Conservation (phyloP, 2,113 vertebrate species). For the Pogona vitticeps region DNA sequence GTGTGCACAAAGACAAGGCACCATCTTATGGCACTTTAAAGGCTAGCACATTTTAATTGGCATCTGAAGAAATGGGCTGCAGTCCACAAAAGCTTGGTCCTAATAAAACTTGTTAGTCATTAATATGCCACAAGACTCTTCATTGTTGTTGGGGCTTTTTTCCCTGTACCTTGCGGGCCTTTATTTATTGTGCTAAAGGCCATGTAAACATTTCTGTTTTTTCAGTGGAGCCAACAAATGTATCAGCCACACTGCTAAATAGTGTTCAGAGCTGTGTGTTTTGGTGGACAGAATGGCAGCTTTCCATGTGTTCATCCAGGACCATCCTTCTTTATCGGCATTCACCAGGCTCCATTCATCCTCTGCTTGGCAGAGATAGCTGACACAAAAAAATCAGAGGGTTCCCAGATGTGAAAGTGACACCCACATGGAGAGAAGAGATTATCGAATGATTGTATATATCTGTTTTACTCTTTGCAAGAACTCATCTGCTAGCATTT, state of each 20-base stretch:
- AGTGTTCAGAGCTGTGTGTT: constrained; percentile 36
- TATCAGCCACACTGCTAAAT: background rate
- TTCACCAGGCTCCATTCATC: constrained; percentile 35
- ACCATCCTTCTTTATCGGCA: constrained; percentile 56
- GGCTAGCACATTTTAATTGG: no score
- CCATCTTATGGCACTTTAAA: no score
- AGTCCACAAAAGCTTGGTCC: no score
- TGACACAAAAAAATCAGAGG: background rate
- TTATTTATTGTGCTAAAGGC: constrained; percentile 17
- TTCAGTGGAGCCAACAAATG: constrained; percentile 36
- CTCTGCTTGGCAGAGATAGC: constrained; percentile 45
- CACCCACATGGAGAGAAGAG: constrained; percentile 16
- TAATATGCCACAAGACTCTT: no score
- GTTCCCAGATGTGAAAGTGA: background rate
- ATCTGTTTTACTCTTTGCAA: constrained; percentile 20
- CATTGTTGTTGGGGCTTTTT: no score
- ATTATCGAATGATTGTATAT: constrained; percentile 12
- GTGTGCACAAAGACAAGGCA: no score
- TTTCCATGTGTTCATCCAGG: constrained; percentile 34
- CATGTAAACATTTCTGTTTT: constrained; percentile 17
- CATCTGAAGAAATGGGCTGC: no score
- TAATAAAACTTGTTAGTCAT: no score
- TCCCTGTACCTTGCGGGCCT: constrained; percentile 15
- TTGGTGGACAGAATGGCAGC: constrained; percentile 36
- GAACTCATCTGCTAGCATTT: background rate